Conservation (phyloP, 2,888 invertebrate species). For the Lysandra bellargus region DNA sequence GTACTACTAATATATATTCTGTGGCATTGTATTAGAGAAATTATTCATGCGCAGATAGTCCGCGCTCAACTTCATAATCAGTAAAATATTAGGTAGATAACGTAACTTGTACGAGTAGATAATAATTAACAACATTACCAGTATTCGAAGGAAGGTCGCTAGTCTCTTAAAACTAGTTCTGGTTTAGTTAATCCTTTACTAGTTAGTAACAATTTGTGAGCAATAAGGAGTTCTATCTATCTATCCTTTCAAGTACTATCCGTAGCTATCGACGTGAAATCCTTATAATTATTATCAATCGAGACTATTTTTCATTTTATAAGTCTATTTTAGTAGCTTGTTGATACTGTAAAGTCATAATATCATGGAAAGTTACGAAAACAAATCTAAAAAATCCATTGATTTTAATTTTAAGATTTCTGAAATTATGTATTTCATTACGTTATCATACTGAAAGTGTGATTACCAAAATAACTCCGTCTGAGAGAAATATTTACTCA, state of each 20-base stretch:
- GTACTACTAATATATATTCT: no score
- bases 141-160: no score
- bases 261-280: neutral
- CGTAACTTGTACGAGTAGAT: no score
- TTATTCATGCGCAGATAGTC: no score
- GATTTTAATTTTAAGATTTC: neutral
- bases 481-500: constrained; percentile 7
- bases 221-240: no score
- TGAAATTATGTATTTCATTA: neutral
- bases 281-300: neutral
- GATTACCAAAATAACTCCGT: neutral
- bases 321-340: neutral
- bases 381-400: neutral
- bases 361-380: neutral
- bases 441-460: neutral
- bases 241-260: neutral
- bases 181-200: neutral
- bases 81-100: no score
- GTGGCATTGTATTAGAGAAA: no score
- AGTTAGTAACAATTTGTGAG: no score
- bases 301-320: neutral
- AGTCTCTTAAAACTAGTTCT: neutral
- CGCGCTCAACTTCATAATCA: no score
- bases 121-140: no score
- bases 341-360: neutral